These are phyloP conservation scores for Mastomys natalensis DNA, from an alignment of 2,113 vertebrate genomes.

Conservation along the genomic window DNA sequence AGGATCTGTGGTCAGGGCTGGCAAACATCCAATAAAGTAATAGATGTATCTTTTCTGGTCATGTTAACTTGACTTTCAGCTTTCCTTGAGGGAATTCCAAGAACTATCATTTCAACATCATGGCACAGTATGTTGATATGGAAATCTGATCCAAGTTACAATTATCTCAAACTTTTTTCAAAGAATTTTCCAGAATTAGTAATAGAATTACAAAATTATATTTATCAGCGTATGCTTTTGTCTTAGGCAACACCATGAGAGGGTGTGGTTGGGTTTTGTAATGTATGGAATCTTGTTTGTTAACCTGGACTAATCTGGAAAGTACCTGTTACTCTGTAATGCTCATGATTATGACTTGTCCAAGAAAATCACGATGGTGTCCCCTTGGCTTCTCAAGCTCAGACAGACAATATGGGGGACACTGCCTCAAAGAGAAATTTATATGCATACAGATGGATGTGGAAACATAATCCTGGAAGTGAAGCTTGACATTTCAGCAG, in stretches of 20 bases:
- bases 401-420: neutral
- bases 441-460: neutral
- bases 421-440: neutral
- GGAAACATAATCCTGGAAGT: neutral
- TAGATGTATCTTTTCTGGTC: neutral
- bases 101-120: neutral
- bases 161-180: conserved; percentile 36
- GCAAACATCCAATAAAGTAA: neutral
- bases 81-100: neutral
- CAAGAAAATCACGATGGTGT: neutral
- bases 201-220: neutral
- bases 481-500: neutral
- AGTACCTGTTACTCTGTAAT: neutral
- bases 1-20: neutral
- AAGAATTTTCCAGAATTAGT: neutral
- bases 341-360: neutral
- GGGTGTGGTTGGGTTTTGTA: neutral
- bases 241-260: neutral
- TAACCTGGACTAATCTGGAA: neutral
- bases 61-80: neutral
- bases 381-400: neutral
- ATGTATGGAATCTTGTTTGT: conserved; percentile 9
- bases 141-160: conserved; percentile 23
- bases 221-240: neutral
- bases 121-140: neutral